Evolutionary conservation across 1,140 invertebrate species (phyloP).

Genomic region (Patella vulgata): DNA sequence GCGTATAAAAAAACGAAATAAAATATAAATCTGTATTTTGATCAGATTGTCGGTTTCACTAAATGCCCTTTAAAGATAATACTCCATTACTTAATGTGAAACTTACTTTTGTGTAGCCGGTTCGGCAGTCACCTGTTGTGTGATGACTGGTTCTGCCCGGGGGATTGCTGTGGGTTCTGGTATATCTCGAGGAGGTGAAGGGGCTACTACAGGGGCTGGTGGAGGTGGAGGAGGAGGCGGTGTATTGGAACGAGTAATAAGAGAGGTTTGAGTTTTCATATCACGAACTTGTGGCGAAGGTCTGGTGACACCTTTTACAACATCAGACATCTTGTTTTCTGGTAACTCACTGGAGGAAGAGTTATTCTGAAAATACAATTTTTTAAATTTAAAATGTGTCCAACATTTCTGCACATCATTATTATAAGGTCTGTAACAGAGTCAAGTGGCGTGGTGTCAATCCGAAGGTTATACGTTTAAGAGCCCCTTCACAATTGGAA

Average conservation of each 20-base stretch:
- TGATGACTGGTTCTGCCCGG: constrained; percentile 19
- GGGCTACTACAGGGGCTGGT: constrained; percentile 3
- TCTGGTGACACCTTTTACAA: constrained; percentile 81
- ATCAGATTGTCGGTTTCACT: too few relatives aligned
- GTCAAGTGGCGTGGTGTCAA: too few relatives aligned
- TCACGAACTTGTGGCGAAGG: constrained; percentile 51
- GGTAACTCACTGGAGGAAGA: constrained; percentile 55
- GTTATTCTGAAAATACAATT: constrained; percentile 48
- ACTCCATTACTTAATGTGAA: too few relatives aligned
- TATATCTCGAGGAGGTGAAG: constrained; percentile 3
- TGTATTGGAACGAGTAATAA: constrained; percentile 23
- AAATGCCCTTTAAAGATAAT: too few relatives aligned
- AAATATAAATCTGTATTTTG: too few relatives aligned
- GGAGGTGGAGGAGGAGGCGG: constrained; percentile 29
- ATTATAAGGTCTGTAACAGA: too few relatives aligned
- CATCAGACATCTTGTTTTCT: constrained; percentile 76
- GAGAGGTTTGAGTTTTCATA: constrained; percentile 66
- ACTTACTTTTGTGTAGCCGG: constrained; percentile 1
- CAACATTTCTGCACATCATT: too few relatives aligned
- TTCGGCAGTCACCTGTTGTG: constrained; percentile 14
- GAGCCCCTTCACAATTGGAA: too few relatives aligned
- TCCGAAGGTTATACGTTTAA: too few relatives aligned
- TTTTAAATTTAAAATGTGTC: too few relatives aligned
- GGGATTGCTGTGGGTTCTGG: constrained; percentile 15
- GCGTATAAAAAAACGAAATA: too few relatives aligned